A percentile compares a stretch with the other conserved stretches of the same genome.
phyloP scores from a whole-genome alignment of 2,797 vertebrate genomes.

The Cynodonichthys magdalenae region DNA sequence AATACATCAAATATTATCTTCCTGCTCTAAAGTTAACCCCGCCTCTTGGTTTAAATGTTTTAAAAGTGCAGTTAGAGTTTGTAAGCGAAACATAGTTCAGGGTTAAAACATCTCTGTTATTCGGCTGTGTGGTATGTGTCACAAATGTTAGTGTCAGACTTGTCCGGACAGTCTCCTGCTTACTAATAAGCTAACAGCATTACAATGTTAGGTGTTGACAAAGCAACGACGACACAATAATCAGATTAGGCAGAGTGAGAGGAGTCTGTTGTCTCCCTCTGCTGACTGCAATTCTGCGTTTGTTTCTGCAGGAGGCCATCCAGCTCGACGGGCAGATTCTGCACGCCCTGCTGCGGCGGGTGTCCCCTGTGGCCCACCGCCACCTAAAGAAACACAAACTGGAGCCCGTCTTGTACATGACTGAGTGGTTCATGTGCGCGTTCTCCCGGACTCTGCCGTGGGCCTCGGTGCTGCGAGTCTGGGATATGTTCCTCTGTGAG shows the following conservation, averaged over 20 bases:
- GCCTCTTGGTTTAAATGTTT: background rate
- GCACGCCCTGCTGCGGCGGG: slow-evolving; percentile 88
- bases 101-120: background rate
- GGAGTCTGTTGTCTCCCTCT: slow-evolving; percentile 5
- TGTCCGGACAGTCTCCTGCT: slow-evolving; percentile 8
- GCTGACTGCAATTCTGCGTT: slow-evolving; percentile 11
- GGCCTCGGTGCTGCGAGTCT: slow-evolving; percentile 93
- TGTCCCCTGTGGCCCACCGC: slow-evolving; percentile 86
- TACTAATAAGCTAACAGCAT: slow-evolving; percentile 21
- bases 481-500: slow-evolving; percentile 99
- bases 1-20: slow-evolving; percentile 19
- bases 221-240: slow-evolving; percentile 31
- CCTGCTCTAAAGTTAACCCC: background rate
- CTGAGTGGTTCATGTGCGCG: slow-evolving; percentile 99
- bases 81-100: background rate
- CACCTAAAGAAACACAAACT: slow-evolving; percentile 95
- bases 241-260: slow-evolving; percentile 48
- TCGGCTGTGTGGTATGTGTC: background rate
- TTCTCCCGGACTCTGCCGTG: slow-evolving; percentile 96
- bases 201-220: slow-evolving; percentile 39
- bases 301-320: slow-evolving; percentile 88
- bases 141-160: slow-evolving; percentile 1
- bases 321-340: slow-evolving; percentile 97
- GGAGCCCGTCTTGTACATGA: slow-evolving; percentile 97
- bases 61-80: background rate